Conservation (phyloP, 1,140 invertebrate species). For the Drosophila lowei region DNA sequence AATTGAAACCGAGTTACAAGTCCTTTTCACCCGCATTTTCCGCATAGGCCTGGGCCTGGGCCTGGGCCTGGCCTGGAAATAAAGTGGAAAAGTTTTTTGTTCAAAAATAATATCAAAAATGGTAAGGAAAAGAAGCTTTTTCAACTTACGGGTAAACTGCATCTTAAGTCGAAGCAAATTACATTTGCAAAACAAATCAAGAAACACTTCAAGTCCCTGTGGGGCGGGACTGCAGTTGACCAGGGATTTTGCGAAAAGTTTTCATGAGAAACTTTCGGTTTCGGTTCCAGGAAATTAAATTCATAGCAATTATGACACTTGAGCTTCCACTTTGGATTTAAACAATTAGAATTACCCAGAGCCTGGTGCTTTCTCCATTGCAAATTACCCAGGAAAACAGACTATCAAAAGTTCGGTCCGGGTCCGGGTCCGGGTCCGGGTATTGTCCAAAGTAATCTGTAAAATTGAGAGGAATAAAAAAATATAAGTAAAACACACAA, state of each 20-base stretch:
- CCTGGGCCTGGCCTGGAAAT: background rate
- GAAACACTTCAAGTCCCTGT: background rate
- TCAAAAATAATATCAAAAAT: conserved; percentile 43
- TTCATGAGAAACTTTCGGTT: background rate
- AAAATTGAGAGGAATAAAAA: conserved; percentile 23
- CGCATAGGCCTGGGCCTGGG: conserved; percentile 43
- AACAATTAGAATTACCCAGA: conserved; percentile 16
- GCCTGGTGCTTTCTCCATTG: background rate
- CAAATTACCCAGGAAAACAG: conserved; percentile 24
- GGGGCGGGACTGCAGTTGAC: background rate
- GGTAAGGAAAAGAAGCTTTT: background rate
- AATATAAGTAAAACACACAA: conserved; percentile 45
- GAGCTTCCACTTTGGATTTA: too few relatives aligned
- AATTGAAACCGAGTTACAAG: conserved; percentile 64
- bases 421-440: conserved; percentile 16
- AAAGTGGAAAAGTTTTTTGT: conserved; percentile 65
- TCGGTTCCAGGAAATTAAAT: background rate
- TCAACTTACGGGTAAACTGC: conserved; percentile 10
- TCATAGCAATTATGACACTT: too few relatives aligned
- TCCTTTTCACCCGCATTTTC: conserved; percentile 27
- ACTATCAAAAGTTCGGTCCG: conserved; percentile 27
- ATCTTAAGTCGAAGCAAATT: conserved; percentile 25
- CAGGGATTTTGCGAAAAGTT: background rate
- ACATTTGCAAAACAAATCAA: conserved; percentile 11
- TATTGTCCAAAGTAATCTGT: conserved; percentile 1